Conservation (phyloP, 1,140 invertebrate species). For the Macrobrachium nipponense region DNA sequence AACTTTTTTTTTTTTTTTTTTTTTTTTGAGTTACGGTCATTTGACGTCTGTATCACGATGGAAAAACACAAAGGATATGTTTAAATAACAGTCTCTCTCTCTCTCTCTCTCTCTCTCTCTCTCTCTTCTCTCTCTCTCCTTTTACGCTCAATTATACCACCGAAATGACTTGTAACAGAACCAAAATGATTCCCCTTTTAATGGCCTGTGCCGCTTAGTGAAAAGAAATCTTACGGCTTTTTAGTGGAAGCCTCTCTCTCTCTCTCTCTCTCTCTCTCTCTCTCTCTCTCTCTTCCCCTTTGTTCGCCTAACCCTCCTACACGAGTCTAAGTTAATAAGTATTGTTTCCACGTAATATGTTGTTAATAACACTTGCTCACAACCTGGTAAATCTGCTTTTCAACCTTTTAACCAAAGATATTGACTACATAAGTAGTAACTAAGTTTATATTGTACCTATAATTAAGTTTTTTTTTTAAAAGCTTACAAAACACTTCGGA, state of each 20-base stretch:
- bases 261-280: too few relatives aligned
- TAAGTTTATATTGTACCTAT: too few relatives aligned
- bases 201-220: too few relatives aligned
- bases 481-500: too few relatives aligned
- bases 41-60: neutral
- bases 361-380: neutral
- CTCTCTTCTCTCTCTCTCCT: neutral
- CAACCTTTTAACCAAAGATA: too few relatives aligned
- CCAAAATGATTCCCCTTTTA: too few relatives aligned
- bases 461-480: too few relatives aligned
- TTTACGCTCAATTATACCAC: neutral
- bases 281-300: neutral
- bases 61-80: constrained; percentile 1
- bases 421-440: too few relatives aligned
- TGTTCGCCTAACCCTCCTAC: too few relatives aligned
- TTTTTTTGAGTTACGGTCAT: neutral
- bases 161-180: neutral
- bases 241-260: too few relatives aligned
- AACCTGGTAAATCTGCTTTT: too few relatives aligned
- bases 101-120: neutral
- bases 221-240: neutral
- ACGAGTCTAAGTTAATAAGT: neutral
- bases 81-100: neutral
- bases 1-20: neutral
- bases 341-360: neutral